These are phyloP conservation scores for Paradoxurus hermaphroditus DNA, from an alignment of 2,113 vertebrate genomes.

Conservation along the genomic window DNA sequence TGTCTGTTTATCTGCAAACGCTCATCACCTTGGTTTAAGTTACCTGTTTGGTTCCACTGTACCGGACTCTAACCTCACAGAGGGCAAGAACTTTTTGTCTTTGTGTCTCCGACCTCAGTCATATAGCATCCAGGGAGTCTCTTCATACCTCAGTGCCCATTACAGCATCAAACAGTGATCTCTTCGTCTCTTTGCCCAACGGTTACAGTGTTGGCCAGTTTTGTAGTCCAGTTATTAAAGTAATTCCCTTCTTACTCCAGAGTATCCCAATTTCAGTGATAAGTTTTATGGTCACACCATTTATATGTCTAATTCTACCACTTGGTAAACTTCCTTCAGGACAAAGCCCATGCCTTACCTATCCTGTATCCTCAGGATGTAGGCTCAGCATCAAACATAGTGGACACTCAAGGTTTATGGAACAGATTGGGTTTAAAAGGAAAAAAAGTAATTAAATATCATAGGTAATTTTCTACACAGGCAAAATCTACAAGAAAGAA, in stretches of 20 bases:
- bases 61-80: not conserved
- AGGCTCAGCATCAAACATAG: not conserved
- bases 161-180: not conserved
- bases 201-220: not conserved
- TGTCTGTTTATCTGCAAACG: not conserved
- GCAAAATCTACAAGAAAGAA: not conserved
- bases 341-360: not conserved
- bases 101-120: not conserved
- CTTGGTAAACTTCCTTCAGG: not conserved
- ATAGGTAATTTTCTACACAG: not conserved
- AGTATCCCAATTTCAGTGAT: not conserved
- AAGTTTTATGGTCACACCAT: not conserved
- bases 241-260: not conserved
- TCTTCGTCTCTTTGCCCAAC: not conserved
- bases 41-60: not conserved
- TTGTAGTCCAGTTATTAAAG: not conserved
- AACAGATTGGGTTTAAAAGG: not conserved
- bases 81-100: not conserved
- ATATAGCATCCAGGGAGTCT: not conserved
- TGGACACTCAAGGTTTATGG: not conserved
- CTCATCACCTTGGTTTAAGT: not conserved
- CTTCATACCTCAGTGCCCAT: not conserved
- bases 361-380: not conserved
- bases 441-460: not conserved
- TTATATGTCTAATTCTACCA: not conserved